Evolutionary conservation across 2,113 vertebrate genomes (phyloP).

Genomic region (Poeciliopsis occidentalis): DNA sequence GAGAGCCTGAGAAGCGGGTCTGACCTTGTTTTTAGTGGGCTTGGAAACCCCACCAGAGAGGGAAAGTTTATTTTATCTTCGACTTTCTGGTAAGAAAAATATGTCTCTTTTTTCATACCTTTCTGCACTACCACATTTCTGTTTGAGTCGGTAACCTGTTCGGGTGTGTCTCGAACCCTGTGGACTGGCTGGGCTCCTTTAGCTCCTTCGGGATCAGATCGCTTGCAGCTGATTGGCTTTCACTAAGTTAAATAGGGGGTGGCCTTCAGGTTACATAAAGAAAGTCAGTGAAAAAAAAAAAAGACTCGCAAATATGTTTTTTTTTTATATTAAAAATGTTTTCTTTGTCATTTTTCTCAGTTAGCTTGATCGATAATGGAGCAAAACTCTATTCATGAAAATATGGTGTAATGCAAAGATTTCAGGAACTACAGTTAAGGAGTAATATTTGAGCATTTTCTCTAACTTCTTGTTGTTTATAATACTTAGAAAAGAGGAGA

Average conservation of each 20-base stretch:
- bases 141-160: not conserved
- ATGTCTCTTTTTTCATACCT: not conserved
- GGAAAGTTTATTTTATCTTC: conserved; percentile 50
- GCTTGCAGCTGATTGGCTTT: conserved; percentile 22
- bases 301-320: not conserved
- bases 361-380: too few relatives aligned
- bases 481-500: too few relatives aligned
- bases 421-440: too few relatives aligned
- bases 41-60: not conserved
- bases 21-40: conserved; percentile 3
- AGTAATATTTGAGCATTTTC: too few relatives aligned
- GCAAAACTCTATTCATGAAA: too few relatives aligned
- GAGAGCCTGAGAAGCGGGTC: not conserved
- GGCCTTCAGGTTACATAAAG: not conserved
- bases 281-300: not conserved
- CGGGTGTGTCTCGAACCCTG: conserved; percentile 18
- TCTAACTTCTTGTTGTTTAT: too few relatives aligned
- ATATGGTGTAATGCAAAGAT: too few relatives aligned
- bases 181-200: not conserved
- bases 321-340: not conserved
- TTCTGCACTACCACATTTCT: not conserved
- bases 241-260: not conserved
- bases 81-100: conserved; percentile 38
- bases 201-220: not conserved
- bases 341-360: not conserved